Evolutionary conservation across 2,113 vertebrate genomes (phyloP).

Genomic region (Istiophorus platypterus): DNA sequence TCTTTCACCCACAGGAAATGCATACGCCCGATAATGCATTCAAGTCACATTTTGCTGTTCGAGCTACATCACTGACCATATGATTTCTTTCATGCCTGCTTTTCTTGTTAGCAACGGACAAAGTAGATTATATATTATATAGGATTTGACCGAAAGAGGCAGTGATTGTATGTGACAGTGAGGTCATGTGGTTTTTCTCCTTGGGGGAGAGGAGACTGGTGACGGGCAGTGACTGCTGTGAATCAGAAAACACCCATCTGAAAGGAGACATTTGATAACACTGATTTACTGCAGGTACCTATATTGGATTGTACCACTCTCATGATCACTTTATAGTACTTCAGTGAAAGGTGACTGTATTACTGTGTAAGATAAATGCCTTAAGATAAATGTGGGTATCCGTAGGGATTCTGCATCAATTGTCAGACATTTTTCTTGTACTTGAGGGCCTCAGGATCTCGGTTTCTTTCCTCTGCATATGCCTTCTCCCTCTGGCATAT

Average conservation of each 20-base stretch:
- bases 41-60: slow-evolving; percentile 16
- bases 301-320: slow-evolving; percentile 15
- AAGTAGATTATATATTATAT: background rate
- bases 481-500: slow-evolving; percentile 16
- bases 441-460: slow-evolving; percentile 13
- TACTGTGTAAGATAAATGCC: background rate
- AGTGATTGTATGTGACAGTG: slow-evolving; percentile 25
- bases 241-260: slow-evolving; percentile 9
- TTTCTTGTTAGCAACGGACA: slow-evolving; percentile 20
- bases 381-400: background rate
- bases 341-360: slow-evolving; percentile 28
- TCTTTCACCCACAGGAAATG: slow-evolving; percentile 11
- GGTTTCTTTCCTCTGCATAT: slow-evolving; percentile 21
- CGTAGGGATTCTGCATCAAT: background rate
- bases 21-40: slow-evolving; percentile 20
- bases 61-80: slow-evolving; percentile 29
- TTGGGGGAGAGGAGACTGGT: background rate
- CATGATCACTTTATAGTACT: slow-evolving; percentile 15
- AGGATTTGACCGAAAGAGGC: slow-evolving; percentile 14
- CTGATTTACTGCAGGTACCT: slow-evolving; percentile 17
- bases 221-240: slow-evolving; percentile 1
- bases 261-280: slow-evolving; percentile 21
- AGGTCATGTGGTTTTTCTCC: slow-evolving; percentile 20
- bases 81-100: slow-evolving; percentile 18
- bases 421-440: background rate